Evolutionary conservation across 2,113 vertebrate genomes (phyloP).

Genomic region (Lichenostomus cassidix): DNA sequence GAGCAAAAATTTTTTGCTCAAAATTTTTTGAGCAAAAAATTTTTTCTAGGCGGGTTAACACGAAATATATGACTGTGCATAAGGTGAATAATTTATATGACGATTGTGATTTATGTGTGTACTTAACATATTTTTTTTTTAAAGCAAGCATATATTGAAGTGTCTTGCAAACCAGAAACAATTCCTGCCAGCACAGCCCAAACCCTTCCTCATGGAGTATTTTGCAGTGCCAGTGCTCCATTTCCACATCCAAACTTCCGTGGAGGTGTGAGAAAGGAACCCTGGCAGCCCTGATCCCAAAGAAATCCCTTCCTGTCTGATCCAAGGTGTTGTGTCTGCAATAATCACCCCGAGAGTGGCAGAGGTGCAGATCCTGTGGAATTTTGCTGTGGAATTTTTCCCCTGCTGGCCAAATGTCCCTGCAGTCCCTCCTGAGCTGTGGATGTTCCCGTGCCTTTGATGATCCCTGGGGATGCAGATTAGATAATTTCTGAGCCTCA

Average conservation of each 20-base stretch:
- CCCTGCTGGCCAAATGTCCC: neutral
- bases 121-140: neutral
- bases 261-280: neutral
- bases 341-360: accelerated
- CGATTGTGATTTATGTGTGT: neutral
- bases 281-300: accelerated
- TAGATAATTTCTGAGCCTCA: neutral
- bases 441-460: neutral
- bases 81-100: neutral
- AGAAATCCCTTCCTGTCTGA: neutral
- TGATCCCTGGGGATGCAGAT: neutral
- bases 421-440: neutral
- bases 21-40: neutral
- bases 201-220: accelerated
- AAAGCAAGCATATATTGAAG: neutral
- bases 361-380: accelerated
- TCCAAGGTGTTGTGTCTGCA: neutral
- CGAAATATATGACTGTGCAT: neutral
- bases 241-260: neutral
- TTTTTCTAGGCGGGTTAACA: neutral
- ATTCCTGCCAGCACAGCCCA: neutral
- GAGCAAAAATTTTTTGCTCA: too few relatives aligned
- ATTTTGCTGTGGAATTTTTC: neutral
- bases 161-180: neutral
- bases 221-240: too few relatives aligned